Conservation (phyloP, 2,113 vertebrate species). For the Pteruthius melanotis region DNA sequence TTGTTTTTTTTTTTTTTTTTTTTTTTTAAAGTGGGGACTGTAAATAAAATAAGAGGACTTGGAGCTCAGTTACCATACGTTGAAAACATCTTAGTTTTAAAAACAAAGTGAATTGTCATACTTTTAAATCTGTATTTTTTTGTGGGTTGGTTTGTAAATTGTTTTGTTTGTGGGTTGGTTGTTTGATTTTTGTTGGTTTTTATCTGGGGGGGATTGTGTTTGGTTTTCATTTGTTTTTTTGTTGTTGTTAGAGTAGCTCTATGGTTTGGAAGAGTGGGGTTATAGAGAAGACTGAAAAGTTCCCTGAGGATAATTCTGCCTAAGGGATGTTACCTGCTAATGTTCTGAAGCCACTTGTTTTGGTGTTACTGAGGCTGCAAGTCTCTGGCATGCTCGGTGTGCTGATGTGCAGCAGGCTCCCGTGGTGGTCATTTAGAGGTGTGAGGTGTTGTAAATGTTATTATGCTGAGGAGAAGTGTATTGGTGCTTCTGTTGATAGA, state of each 20-base stretch:
- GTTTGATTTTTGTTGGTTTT: not conserved
- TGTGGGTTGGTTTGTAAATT: not conserved
- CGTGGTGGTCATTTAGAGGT: fast-evolving
- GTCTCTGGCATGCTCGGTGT: not conserved
- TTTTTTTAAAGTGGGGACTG: not conserved
- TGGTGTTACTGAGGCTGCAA: not conserved
- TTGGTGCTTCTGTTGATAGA: not conserved
- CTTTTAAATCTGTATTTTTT: not conserved
- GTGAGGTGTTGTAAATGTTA: fast-evolving
- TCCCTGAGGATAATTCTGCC: not conserved
- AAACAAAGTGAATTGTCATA: not conserved
- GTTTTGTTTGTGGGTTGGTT: not conserved
- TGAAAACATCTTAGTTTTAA: not conserved
- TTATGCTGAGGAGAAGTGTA: not conserved
- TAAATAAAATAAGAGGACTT: not conserved
- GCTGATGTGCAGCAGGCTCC: not conserved
- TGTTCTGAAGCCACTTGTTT: not conserved
- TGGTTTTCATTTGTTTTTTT: not conserved
- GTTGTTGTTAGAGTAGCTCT: not conserved
- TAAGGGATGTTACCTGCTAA: not conserved
- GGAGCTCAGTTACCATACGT: not conserved
- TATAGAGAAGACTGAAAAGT: not conserved
- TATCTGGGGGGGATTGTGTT: not conserved
- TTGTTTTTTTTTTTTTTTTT: not conserved
- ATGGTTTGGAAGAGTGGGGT: not conserved